Evolutionary conservation across 2,888 invertebrate genomes (phyloP).

Genomic region (Drosophila barbarae): DNA sequence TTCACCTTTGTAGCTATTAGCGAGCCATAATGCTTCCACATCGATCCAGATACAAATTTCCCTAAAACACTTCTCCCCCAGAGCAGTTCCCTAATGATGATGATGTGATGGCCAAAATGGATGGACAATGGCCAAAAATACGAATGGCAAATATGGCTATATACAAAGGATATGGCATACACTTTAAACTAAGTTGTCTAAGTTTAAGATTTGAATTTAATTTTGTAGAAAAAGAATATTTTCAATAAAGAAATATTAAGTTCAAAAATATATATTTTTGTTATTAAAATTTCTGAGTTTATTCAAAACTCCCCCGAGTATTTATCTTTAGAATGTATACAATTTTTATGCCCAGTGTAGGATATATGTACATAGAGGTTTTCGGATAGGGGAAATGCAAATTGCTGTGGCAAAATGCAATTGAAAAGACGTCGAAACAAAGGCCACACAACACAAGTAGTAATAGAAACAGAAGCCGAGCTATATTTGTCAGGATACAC

Average conservation of each 20-base stretch:
- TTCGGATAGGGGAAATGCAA: slow-evolving; percentile 17
- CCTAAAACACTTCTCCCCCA: slow-evolving; percentile 7
- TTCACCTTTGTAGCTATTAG: slow-evolving; percentile 12
- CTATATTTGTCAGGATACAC: slow-evolving; percentile 6
- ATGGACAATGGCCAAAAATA: slow-evolving; percentile 29
- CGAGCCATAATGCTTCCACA: slow-evolving; percentile 7
- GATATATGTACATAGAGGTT: background rate
- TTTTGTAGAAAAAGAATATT: background rate
- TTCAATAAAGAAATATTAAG: background rate
- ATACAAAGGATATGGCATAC: background rate
- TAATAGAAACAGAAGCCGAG: slow-evolving; percentile 15
- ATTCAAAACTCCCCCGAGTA: background rate
- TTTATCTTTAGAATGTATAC: background rate
- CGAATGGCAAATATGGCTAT: slow-evolving; percentile 11
- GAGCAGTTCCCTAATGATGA: slow-evolving; percentile 2
- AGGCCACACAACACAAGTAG: slow-evolving; percentile 18
- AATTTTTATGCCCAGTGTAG: background rate
- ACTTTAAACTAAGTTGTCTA: background rate
- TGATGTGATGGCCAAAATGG: slow-evolving; percentile 17
- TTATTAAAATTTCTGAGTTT: background rate
- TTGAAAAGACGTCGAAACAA: slow-evolving; percentile 47
- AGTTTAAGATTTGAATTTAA: background rate
- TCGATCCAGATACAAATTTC: slow-evolving; percentile 14
- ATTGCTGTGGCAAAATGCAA: slow-evolving; percentile 53
- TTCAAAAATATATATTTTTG: background rate